These are phyloP conservation scores for Malthinus flaveolus DNA, from an alignment of 2,888 invertebrate species.

Conservation along the genomic window DNA sequence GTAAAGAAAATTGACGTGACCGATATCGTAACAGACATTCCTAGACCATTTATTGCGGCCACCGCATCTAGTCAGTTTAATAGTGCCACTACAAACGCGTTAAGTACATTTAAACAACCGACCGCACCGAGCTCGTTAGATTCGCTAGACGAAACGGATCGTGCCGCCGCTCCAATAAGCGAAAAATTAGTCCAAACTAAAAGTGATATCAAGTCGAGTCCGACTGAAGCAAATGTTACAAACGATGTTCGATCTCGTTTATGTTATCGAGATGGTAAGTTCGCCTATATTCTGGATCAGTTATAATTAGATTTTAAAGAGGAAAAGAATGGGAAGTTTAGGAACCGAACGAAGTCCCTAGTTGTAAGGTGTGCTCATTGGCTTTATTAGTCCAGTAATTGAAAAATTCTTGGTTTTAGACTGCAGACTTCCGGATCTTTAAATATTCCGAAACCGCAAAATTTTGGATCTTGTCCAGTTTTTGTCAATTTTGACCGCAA, in stretches of 20 bases:
- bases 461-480: too few species aligned
- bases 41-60: conserved; percentile 38
- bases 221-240: conserved; percentile 32
- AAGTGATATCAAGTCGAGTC: conserved; percentile 48
- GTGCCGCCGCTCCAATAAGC: conserved; percentile 38
- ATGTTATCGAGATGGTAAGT: conserved; percentile 51
- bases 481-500: too few species aligned
- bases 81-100: background rate
- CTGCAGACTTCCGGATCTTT: too few species aligned
- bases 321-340: too few species aligned
- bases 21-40: conserved; percentile 50
- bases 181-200: conserved; percentile 52
- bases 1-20: conserved; percentile 43
- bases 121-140: conserved; percentile 12
- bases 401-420: too few species aligned
- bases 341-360: too few species aligned
- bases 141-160: conserved; percentile 47
- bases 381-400: too few species aligned
- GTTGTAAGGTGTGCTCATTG: too few species aligned
- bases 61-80: conserved; percentile 15
- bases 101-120: too few species aligned
- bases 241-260: conserved; percentile 39
- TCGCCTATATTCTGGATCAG: too few species aligned
- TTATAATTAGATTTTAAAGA: too few species aligned
- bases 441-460: too few species aligned